phyloP scores from a whole-genome alignment of 2,113 vertebrate genomes.

The Xiphorhynchus elegans region DNA sequence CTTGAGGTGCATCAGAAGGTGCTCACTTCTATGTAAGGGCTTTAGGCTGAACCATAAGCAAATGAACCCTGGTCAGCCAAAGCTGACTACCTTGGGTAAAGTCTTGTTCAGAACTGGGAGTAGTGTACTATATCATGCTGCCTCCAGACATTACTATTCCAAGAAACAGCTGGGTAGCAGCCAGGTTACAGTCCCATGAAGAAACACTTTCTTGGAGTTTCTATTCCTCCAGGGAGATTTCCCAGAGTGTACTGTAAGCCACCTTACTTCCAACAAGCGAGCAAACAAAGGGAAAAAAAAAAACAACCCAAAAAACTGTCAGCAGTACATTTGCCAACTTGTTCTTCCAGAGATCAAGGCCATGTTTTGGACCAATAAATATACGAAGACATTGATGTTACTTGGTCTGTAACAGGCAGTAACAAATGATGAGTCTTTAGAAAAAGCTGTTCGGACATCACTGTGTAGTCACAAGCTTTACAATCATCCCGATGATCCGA shows the following conservation, averaged over 20 bases:
- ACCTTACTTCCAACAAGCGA: background rate
- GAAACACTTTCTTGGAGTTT: background rate
- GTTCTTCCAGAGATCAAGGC: background rate
- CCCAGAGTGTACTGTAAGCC: background rate
- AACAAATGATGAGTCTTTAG: background rate
- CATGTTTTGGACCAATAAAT: background rate
- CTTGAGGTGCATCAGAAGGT: accelerated
- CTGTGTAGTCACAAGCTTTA: constrained; percentile 93
- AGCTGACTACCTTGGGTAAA: background rate
- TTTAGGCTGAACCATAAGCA: background rate
- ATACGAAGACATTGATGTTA: background rate
- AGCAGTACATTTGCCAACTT: background rate
- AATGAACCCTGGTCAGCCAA: background rate
- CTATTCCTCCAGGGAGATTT: background rate
- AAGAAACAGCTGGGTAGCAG: background rate
- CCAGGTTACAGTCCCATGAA: background rate
- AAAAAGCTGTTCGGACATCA: constrained; percentile 34
- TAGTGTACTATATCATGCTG: background rate
- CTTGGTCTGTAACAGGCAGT: background rate
- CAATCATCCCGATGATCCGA: constrained; percentile 92
- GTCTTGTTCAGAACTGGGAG: background rate
- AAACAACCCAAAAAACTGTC: background rate
- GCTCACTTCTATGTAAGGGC: background rate
- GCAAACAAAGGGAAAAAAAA: background rate
- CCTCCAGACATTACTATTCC: background rate